Base-by-base conservation (phyloP, 2,888 invertebrate genomes). In the Melanchra persicariae region DNA sequence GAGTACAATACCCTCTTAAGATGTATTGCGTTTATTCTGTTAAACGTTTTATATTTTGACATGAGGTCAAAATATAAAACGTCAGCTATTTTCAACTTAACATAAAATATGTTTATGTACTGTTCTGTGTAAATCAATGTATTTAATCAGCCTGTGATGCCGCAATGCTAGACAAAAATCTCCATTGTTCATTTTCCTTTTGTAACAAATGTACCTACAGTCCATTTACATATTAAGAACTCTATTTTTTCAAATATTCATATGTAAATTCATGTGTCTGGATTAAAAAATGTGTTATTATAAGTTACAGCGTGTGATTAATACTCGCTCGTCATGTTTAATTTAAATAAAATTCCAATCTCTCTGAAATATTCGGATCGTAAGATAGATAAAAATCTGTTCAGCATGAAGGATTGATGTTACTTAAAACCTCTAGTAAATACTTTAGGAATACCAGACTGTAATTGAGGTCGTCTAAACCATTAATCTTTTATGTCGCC, bases 401-500 rank as follows among this genome's bases (percentile, higher is more conserved):
- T 68, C 43, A 55, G 17, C 8, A 49, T 55, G 51, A 77, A 63
- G 45, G 74, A 81, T 74, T 71, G 64, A 70, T 69, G 64, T 71
- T 51, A 76, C 64, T 64, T 45, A 74, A 74, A 83, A 74, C 19
- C 54, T 66, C 45, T 10, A 64, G 71, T 76, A 72, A 68, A 78
- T 78, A 70, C 63, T 82, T 69, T 68, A 49, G 47, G 55, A 69
- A 69, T 76, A 64, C 75, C 58, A 69, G 37, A 66, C 55, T 54
- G 51, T 69, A 64, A 75, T 75, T 73, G 65, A 60, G 79, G 68
- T 22, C 67, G 65, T 58, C 37, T 47, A 43, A 34, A 52, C 69
- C 75, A 84, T 84, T 69, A 73, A 83, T 84, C 82, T 73, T 73
- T 69, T 70, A 68, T 67, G 73, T 57, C 64, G n/a, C 66, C 59